These are phyloP conservation scores for Phylloscopus trochilus DNA, from an alignment of 2,113 vertebrate species.

Conservation along the genomic window DNA sequence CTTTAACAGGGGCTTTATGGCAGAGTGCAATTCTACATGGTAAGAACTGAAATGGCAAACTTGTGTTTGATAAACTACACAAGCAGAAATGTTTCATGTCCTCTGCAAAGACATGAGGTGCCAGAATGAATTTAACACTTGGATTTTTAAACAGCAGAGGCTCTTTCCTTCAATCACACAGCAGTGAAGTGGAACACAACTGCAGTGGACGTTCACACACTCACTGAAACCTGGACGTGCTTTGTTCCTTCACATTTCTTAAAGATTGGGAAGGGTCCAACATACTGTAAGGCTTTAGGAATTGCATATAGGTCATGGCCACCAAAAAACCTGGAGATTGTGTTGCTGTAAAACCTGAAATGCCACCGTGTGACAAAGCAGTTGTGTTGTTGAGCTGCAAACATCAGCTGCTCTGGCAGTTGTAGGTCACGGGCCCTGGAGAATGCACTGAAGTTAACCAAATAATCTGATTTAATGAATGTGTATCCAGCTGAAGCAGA, in stretches of 20 bases:
- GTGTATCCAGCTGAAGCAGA: not conserved
- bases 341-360: not conserved
- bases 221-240: rapidly evolving
- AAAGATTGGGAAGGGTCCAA: not conserved
- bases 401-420: not conserved
- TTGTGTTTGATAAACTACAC: not conserved
- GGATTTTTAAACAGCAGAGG: not conserved
- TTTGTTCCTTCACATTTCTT: not conserved
- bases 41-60: not conserved
- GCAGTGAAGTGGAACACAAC: not conserved
- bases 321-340: not conserved
- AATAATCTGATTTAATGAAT: not conserved
- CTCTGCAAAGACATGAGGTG: not conserved
- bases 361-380: not conserved
- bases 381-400: not conserved
- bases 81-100: not conserved
- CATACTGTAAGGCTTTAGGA: not conserved
- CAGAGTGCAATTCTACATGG: not conserved
- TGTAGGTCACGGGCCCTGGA: not conserved
- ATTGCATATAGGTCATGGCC: not conserved
- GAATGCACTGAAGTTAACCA: not conserved
- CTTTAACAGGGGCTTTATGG: not conserved
- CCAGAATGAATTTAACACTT: not conserved
- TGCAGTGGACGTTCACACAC: not conserved
- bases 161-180: not conserved